Evolutionary conservation across 1,140 invertebrate species (phyloP), one percentile per base, ranked within the genome.

Genomic region (Rhopalosiphum maidis): DNA sequence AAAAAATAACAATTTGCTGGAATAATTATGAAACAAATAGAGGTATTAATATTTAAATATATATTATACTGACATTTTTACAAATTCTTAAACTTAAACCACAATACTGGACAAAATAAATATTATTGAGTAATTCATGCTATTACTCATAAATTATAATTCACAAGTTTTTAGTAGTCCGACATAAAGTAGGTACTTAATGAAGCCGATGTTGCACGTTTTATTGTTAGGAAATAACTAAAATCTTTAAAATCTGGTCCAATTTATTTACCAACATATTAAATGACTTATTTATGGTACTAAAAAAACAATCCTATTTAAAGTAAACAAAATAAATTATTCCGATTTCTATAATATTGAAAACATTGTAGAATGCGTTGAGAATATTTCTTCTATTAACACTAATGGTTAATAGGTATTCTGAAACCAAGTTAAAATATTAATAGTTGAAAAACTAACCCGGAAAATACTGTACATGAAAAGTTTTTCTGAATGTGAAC

Each of bases 11-110:
- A n/a, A 25, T 91, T 22, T 95, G 94, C 86, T 95, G 94, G 94
- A 88, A 95, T 91, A 95, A 95, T 94, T 85, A 90, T 25, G 54
- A 94, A n/a, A 94, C 68, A 25, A 86, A 94, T 7, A 90, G 93
- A 54, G 94, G 94, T 9, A 90, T 94, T 46, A 46, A 43, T 92
- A 51, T 96, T 87, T 1, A 41, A 94, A 94, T n/a, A 87, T 94
- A 46, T 46, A 46, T 46, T 11, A 1, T 46, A 46, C 15, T 89
- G 35, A 89, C 51, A 37, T 51, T 94, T 95, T 41, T 8, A 25
- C 7, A 55, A 55, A 8, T 25, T 46, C 11, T 23, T 25, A 23
- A 25, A 55, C 1, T 25, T 7, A 55, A 23, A 55, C 54, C 8
- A 55, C 54, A 7, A 22, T 55, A 22, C 22, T 55, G 23, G 54